Base-by-base conservation (phyloP, 2,113 vertebrate genomes). In the Xyliphius kryptos region DNA sequence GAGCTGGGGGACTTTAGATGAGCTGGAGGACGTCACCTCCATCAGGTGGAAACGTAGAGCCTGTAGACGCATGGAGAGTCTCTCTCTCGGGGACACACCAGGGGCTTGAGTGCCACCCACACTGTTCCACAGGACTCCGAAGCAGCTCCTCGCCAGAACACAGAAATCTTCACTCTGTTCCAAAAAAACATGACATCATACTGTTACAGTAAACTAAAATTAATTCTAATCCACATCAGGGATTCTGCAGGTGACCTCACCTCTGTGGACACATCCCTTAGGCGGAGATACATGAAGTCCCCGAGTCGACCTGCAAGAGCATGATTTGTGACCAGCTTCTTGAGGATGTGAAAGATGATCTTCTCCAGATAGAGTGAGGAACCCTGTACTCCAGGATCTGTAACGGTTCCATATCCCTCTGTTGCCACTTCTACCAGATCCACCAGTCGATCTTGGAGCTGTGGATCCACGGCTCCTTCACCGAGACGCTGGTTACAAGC, bases 351-450 rank as follows among this genome's bases (percentile, higher is more conserved):
- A 69, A 91, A 93, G 3, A 94, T 71, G 14, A 97, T 91, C 57
- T 92, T 91, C 77, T 95, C 94, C 77, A 96, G 81, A 76, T 97
- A 97, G 3, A 95, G 81, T 0, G 84, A 83, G 1, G 67, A 69
- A 1, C 76, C 76, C 22, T 85, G 83, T 1, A 70, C 52, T 2
- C 73, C 32, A 0, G 78, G 61, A 1, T 76, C 74, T 1, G 77
- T 22, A 2, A 79, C 75, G 0, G 57, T 6, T 0, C 89, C 71
- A 63, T 90, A 97, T 19, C 86, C 89, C 20, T 38, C 21, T 40
- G 88, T 80, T 2, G 89, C 86, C 1, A 88, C 40, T 56, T 89
- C 83, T 1, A 89, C 91, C 59, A 95, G 79, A 1, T 80, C 79
- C 22, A 89, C 75, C 47, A 97, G 66, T 5, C 59, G 72, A 16